Evolutionary conservation across 2,888 invertebrate species (phyloP).

Genomic region (Shargacucullia verbasci): DNA sequence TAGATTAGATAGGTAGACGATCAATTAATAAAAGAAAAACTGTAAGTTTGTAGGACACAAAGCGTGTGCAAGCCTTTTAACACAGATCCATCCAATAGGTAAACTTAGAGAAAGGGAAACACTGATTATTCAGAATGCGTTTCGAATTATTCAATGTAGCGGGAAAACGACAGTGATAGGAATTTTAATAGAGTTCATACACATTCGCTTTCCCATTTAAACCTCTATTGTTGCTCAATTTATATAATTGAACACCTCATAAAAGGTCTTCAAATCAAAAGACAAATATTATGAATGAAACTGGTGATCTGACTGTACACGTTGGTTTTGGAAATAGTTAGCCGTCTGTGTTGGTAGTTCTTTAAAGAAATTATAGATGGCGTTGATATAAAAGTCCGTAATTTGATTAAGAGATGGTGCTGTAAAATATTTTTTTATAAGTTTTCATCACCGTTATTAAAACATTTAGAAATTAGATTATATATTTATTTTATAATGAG

Average conservation of each 20-base stretch:
- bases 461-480: background rate
- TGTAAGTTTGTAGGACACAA: background rate
- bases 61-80: slow-evolving; percentile 29
- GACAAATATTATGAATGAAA: too few species aligned
- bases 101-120: slow-evolving; percentile 66
- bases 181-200: slow-evolving; percentile 68
- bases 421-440: slow-evolving; percentile 8
- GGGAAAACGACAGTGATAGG: slow-evolving; percentile 65
- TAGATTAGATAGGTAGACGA: too few species aligned
- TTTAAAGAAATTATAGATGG: slow-evolving; percentile 66
- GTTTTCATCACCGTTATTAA: background rate
- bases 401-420: slow-evolving; percentile 66
- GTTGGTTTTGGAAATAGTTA: slow-evolving; percentile 15
- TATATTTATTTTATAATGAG: background rate
- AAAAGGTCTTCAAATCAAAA: too few species aligned
- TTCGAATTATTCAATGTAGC: slow-evolving; percentile 74
- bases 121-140: slow-evolving; percentile 69
- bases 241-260: slow-evolving; percentile 28
- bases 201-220: slow-evolving; percentile 66
- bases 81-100: slow-evolving; percentile 35
- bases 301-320: slow-evolving; percentile 2
- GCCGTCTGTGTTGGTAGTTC: slow-evolving; percentile 56
- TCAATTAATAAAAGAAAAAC: background rate
- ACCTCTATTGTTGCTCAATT: slow-evolving; percentile 39
- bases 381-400: slow-evolving; percentile 60